Base-by-base conservation (phyloP, 2,797 vertebrate species). In the Euthynnus affinis region DNA sequence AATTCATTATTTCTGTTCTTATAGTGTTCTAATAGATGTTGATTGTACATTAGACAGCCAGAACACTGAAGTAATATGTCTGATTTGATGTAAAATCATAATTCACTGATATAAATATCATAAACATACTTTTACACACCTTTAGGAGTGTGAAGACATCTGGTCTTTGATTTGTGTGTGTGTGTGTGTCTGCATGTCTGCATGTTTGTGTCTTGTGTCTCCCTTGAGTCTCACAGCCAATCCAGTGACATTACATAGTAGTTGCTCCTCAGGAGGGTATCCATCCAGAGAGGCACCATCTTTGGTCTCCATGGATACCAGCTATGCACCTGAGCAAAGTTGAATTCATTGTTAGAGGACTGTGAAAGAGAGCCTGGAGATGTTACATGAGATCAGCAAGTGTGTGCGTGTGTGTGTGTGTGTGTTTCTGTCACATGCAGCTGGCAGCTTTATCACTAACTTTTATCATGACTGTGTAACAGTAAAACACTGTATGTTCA, bases 281-380 rank as follows among this genome's bases (percentile, higher is more conserved):
- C 70, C 71, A 83, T 77, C 64, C 57, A 49, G 49, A 70, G 14
- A 76, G 55, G 65, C 23, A 25, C 70, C 65, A 44, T 74, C 63
- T 66, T 44, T 81, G 72, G 82, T 92, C 81, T 67, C 92, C 76
- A 88, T 92, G 87, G 87, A 81, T 72, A 92, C 87, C 72, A 76
- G 67, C 66, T 49, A 74, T 73, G 66, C 77, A 87, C 84, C 80
- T 84, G 73, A 76, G 56, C 62, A 44, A 63, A 83, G 20, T 18
- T 57, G 25, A 29, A 67, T 73, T 20, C 42, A 44, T 23, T 64
- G 55, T 53, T 22, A 18, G 20, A 63, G 44, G 46, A 8, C 61
- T 58, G 17, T 1, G n/a, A 71, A n/a, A 42, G 10, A 51, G 27
- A 51, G 29, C 5, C 5, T 9, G 25, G 40, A 67, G 59, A 64